Conservation (phyloP, 2,113 vertebrate species). For the Lonchura striata region DNA sequence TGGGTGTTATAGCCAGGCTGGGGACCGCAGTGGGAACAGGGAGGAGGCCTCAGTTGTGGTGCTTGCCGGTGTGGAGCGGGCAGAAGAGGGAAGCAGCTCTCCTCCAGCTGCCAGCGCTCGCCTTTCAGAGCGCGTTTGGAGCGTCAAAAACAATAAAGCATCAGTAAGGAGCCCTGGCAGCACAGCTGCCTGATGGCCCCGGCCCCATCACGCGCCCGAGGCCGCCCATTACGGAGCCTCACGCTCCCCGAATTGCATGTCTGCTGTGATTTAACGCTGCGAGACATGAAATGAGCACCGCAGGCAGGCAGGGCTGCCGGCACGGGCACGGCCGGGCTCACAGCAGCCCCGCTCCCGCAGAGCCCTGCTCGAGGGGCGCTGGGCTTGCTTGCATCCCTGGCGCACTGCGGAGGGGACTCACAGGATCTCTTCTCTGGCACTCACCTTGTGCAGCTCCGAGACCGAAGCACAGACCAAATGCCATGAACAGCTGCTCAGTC, state of each 20-base stretch:
- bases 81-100: not conserved
- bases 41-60: not conserved
- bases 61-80: accelerated
- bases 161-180: conserved; percentile 19
- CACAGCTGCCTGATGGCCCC: not conserved
- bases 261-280: conserved; percentile 37
- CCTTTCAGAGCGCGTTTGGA: not conserved
- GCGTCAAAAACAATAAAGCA: conserved; percentile 55
- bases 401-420: accelerated
- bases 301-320: not conserved
- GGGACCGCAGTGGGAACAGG: too few species aligned
- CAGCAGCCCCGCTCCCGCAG: accelerated
- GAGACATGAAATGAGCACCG: not conserved
- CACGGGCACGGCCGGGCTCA: accelerated
- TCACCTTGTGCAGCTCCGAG: not conserved
- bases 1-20: not conserved
- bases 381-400: not conserved
- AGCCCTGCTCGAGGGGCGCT: not conserved
- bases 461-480: accelerated
- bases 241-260: conserved; percentile 36
- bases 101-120: not conserved
- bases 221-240: not conserved
- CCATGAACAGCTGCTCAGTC: accelerated
- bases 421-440: not conserved
- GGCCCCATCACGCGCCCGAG: not conserved